Percentiles rank a stretch among this genome's conserved stretches.
Conservation (phyloP, 2,797 vertebrate species). For the Bovichtus variegatus region DNA sequence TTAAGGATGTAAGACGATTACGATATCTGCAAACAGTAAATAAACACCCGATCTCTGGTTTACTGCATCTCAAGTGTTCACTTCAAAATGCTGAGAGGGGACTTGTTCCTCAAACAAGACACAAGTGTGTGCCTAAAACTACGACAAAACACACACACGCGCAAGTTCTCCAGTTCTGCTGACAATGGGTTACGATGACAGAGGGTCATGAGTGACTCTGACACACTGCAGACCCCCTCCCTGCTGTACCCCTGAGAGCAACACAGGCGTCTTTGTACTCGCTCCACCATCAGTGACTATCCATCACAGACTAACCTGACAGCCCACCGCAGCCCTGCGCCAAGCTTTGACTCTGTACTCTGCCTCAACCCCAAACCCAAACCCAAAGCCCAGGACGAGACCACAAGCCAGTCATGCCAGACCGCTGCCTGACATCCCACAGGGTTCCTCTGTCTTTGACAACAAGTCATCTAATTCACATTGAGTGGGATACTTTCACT, state of each 20-base stretch:
- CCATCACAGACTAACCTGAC: slow-evolving; percentile 97
- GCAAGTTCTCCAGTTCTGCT: slow-evolving; percentile 73
- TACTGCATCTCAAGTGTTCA: slow-evolving; percentile 59
- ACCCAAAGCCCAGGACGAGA: slow-evolving; percentile 26
- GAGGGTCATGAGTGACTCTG: slow-evolving; percentile 89
- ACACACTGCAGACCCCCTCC: slow-evolving; percentile 89
- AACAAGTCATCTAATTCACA: not conserved
- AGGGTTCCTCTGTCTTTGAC: not conserved
- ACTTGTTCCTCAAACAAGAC: slow-evolving; percentile 55
- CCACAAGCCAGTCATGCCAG: slow-evolving; percentile 14
- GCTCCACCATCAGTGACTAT: slow-evolving; percentile 91
- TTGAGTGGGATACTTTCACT: not conserved
- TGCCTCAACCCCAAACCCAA: slow-evolving; percentile 42
- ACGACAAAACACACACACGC: slow-evolving; percentile 27
- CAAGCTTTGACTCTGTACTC: slow-evolving; percentile 48
- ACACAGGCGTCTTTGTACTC: slow-evolving; percentile 93
- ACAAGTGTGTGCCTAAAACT: slow-evolving; percentile 56
- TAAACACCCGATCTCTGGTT: slow-evolving; percentile 39
- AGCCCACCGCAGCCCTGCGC: slow-evolving; percentile 80
- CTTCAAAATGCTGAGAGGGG: slow-evolving; percentile 73
- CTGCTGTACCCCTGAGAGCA: slow-evolving; percentile 74
- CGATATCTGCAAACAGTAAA: slow-evolving; percentile 23
- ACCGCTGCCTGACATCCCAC: slow-evolving; percentile 11
- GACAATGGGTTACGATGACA: slow-evolving; percentile 85
- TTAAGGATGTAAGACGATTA: not conserved